Evolutionary conservation across 2,113 vertebrate genomes (phyloP).

Genomic region (Aspiorhynchus laticeps): DNA sequence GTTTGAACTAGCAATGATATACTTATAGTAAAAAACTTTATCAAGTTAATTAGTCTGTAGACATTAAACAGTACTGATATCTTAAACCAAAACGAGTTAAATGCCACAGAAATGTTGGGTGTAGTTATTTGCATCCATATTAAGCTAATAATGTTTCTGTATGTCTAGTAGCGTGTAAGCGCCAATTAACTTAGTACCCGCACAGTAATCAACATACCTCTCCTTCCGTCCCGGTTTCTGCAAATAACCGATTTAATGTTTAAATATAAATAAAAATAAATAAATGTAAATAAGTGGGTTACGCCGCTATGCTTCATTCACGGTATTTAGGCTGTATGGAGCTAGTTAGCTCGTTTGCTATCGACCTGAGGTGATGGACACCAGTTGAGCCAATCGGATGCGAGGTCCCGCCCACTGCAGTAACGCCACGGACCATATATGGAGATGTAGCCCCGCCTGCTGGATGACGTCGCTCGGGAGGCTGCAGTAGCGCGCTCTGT

Average conservation of each 20-base stretch:
- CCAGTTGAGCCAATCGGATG: conserved; percentile 42
- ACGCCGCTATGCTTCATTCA: neutral
- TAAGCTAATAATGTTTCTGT: neutral
- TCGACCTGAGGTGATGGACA: conserved; percentile 53
- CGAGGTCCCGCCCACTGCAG: conserved; percentile 23
- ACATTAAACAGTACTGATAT: neutral
- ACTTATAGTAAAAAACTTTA: neutral
- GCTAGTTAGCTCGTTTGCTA: conserved; percentile 59
- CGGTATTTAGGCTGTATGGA: neutral
- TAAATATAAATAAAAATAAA: neutral
- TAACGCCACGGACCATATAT: neutral
- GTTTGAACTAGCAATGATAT: neutral
- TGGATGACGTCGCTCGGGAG: neutral
- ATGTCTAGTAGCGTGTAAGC: neutral
- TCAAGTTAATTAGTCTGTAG: neutral
- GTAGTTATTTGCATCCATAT: neutral
- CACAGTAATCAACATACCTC: conserved; percentile 38
- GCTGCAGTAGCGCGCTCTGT: neutral
- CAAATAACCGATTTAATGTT: neutral
- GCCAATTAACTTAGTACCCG: conserved; percentile 12
- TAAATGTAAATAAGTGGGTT: neutral
- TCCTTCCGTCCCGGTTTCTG: neutral
- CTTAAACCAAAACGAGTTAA: neutral
- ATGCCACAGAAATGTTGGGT: neutral
- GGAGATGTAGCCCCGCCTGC: conserved; percentile 48